phyloP scores from a whole-genome alignment of 2,888 invertebrate species.

The Lasius platythorax region DNA sequence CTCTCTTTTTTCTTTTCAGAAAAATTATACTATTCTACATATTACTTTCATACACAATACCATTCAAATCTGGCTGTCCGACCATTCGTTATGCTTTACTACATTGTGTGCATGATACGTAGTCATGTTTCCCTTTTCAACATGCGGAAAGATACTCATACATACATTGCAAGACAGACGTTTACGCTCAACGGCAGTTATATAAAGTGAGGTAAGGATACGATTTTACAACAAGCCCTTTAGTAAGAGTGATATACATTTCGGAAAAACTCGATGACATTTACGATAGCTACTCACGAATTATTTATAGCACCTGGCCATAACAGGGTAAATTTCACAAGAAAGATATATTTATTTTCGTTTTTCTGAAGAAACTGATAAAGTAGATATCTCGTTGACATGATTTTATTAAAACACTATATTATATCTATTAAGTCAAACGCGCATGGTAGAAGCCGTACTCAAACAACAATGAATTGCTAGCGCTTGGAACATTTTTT shows the following conservation, averaged over 20 bases:
- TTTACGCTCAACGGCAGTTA: slow-evolving; percentile 70
- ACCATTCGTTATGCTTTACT: slow-evolving; percentile 45
- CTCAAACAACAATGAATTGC: neutral
- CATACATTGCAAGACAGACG: slow-evolving; percentile 62
- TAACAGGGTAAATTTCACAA: slow-evolving; percentile 37
- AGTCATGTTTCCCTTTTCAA: slow-evolving; percentile 51
- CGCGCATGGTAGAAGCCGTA: neutral
- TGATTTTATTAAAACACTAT: slow-evolving; percentile 3
- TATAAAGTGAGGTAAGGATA: slow-evolving; percentile 61
- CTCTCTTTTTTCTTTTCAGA: neutral
- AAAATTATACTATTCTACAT: neutral
- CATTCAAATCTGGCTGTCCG: slow-evolving; percentile 39
- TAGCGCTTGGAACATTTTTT: neutral
- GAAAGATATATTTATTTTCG: slow-evolving; percentile 36
- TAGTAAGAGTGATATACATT: slow-evolving; percentile 78
- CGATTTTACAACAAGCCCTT: slow-evolving; percentile 74
- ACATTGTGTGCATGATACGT: slow-evolving; percentile 34
- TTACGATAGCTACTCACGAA: slow-evolving; percentile 81
- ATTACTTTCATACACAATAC: slow-evolving; percentile 34
- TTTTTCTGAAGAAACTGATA: slow-evolving; percentile 38
- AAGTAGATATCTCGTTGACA: slow-evolving; percentile 1
- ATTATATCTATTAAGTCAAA: neutral
- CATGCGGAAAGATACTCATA: slow-evolving; percentile 46
- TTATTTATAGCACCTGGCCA: slow-evolving; percentile 79
- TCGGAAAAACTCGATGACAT: slow-evolving; percentile 79